These are phyloP conservation scores for Drosophila infuscata DNA, from an alignment of 2,888 invertebrate genomes.

Conservation along the genomic window DNA sequence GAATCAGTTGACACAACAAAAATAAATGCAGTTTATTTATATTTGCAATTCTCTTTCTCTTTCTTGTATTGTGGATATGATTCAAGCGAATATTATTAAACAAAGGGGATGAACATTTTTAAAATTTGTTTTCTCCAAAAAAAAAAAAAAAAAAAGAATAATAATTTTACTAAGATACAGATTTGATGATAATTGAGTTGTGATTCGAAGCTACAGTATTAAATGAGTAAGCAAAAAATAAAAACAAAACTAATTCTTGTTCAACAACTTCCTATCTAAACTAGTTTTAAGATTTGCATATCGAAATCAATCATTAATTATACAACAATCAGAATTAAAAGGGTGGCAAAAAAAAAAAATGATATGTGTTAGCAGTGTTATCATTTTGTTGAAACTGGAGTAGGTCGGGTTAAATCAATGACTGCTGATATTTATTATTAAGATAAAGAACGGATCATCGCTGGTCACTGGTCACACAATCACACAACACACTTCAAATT, in stretches of 20 bases:
- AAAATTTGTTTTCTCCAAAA: background rate
- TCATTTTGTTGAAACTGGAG: background rate
- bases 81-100: slow-evolving; percentile 9
- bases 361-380: background rate
- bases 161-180: background rate
- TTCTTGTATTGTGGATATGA: background rate
- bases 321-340: background rate
- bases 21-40: slow-evolving; percentile 19
- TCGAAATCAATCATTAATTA: background rate
- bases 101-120: background rate
- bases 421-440: background rate
- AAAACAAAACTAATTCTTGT: slow-evolving; percentile 9
- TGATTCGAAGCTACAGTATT: background rate
- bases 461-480: slow-evolving; percentile 3
- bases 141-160: background rate
- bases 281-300: slow-evolving; percentile 20
- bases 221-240: background rate
- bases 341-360: background rate
- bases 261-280: slow-evolving; percentile 36
- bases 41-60: slow-evolving; percentile 19
- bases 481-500: background rate
- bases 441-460: slow-evolving; percentile 1
- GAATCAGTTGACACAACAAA: slow-evolving; percentile 16
- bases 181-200: background rate
- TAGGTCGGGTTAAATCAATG: background rate